phyloP scores from a whole-genome alignment of 2,888 invertebrate species.

The Campoplex capitator region DNA sequence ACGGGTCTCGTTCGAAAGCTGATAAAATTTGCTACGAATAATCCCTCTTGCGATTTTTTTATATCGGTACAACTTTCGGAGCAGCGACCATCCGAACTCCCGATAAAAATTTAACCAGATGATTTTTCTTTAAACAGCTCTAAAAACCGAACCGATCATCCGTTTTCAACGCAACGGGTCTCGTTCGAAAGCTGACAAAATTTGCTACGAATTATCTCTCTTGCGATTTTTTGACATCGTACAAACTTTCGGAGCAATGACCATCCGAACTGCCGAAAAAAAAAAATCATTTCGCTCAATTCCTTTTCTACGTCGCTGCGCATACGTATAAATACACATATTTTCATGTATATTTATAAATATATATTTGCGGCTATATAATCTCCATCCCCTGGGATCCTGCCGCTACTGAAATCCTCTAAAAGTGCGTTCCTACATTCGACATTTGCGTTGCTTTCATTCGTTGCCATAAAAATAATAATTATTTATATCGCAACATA shows the following conservation, averaged over 20 bases:
- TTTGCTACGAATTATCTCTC: not conserved
- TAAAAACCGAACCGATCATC: not conserved
- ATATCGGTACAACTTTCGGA: not conserved
- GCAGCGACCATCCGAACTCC: not conserved
- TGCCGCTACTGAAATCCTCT: constrained; percentile 79
- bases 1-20: not conserved
- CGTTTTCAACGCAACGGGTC: not conserved
- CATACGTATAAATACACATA: no score
- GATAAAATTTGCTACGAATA: not conserved
- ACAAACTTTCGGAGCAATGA: not conserved
- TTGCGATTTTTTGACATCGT: not conserved
- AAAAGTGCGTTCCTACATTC: constrained; percentile 73
- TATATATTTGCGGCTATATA: constrained; percentile 42
- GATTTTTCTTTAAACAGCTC: not conserved
- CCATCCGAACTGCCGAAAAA: not conserved
- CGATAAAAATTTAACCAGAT: not conserved
- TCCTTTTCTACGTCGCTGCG: not conserved
- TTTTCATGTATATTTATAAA: no score
- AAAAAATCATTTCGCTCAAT: not conserved
- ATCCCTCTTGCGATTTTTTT: not conserved
- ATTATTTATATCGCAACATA: constrained; percentile 28
- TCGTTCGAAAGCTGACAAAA: not conserved
- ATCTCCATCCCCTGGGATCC: constrained; percentile 76
- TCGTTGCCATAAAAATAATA: constrained; percentile 36
- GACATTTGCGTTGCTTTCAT: constrained; percentile 18